Percentiles rank a stretch among this genome's conserved stretches.
These are phyloP conservation scores for Salmo trutta DNA, from an alignment of 2,797 vertebrate species.

Conservation along the genomic window DNA sequence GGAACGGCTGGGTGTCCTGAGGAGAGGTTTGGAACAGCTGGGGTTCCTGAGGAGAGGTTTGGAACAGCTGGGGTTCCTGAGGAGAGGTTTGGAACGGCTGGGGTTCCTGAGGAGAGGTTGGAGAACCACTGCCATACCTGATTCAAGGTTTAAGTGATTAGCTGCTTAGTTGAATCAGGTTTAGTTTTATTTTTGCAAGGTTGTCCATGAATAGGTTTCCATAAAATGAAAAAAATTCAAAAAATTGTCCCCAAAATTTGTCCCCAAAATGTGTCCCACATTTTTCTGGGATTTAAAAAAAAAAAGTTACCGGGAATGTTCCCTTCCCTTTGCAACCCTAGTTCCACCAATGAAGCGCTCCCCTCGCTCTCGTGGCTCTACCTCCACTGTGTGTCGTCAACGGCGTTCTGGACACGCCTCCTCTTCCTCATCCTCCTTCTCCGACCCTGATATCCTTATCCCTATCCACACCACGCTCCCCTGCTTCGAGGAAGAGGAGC, in stretches of 20 bases:
- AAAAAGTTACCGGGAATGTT: not conserved
- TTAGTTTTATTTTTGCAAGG: no score
- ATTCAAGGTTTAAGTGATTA: no score
- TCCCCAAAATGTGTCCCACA: not conserved
- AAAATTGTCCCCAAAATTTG: not conserved
- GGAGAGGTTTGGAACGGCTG: no score
- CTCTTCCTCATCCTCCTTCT: conserved; percentile 74
- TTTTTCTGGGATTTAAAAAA: no score
- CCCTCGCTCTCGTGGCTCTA: conserved; percentile 78
- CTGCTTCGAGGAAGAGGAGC: conserved; percentile 86
- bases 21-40: no score
- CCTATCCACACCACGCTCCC: conserved; percentile 85
- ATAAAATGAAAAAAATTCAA: not conserved
- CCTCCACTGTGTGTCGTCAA: conserved; percentile 84
- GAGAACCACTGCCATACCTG: no score
- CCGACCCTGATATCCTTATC: conserved; percentile 92
- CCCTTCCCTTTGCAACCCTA: conserved; percentile 25
- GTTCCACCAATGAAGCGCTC: conserved; percentile 83
- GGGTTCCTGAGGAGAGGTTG: no score
- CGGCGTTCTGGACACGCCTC: conserved; percentile 80
- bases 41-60: no score
- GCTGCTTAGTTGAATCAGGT: no score
- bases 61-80: no score
- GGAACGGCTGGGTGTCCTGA: no score
- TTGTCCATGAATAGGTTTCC: no score